Conservation (phyloP, 2,888 invertebrate species). For the Stegana nigrithorax region DNA sequence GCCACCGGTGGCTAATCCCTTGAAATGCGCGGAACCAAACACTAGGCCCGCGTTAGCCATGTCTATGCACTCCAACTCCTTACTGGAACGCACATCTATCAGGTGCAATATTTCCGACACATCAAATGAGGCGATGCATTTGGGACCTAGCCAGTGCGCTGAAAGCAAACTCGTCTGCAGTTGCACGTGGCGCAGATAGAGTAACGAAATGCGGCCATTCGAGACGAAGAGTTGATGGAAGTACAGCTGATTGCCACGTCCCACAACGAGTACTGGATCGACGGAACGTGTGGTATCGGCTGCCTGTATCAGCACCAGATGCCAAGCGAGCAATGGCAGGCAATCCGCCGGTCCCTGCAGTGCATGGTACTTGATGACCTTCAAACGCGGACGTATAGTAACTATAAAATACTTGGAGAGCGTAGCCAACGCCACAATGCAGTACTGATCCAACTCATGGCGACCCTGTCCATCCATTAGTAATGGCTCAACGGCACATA, state of each 20-base stretch:
- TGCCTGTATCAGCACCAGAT: conserved; percentile 85
- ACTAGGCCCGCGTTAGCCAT: conserved; percentile 84
- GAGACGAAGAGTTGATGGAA: conserved; percentile 78
- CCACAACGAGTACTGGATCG: conserved; percentile 91
- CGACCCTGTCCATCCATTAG: conserved; percentile 68
- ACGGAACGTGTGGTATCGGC: conserved; percentile 75
- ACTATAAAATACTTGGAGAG: conserved; percentile 85
- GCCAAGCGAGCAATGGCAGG: conserved; percentile 93
- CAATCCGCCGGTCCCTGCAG: conserved; percentile 81
- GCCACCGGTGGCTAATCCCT: conserved; percentile 95
- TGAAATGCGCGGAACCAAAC: conserved; percentile 85
- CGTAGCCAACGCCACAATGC: conserved; percentile 92
- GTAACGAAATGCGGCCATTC: conserved; percentile 72
- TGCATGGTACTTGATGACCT: conserved; percentile 82
- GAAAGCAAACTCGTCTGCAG: conserved; percentile 80
- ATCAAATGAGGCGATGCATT: conserved; percentile 88
- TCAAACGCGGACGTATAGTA: conserved; percentile 80
- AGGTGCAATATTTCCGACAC: conserved; percentile 85
- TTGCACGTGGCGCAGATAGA: conserved; percentile 78
- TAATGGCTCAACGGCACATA: conserved; percentile 80
- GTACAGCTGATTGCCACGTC: conserved; percentile 83
- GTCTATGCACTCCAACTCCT: conserved; percentile 86
- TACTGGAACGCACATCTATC: conserved; percentile 88
- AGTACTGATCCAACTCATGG: conserved; percentile 79
- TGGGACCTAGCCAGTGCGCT: conserved; percentile 84